Percentiles rank a stretch among this genome's conserved stretches.
Evolutionary conservation across 2,113 vertebrate genomes (phyloP).

Genomic region (Hydrolagus affinis): DNA sequence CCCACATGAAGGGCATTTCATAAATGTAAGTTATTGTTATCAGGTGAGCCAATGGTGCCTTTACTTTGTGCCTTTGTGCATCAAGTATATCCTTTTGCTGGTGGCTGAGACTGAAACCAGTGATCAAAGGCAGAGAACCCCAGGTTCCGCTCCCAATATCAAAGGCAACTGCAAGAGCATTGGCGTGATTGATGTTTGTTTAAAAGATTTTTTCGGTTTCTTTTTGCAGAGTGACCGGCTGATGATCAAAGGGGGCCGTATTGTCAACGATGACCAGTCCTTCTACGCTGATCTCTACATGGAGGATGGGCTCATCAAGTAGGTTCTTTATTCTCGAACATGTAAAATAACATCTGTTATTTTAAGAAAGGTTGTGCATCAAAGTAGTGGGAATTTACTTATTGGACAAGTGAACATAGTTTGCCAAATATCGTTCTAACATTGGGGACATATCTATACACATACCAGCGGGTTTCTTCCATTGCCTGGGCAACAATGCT

Average conservation of each 20-base stretch:
- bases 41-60: neutral
- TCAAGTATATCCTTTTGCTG: no score
- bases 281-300: slow-evolving; percentile 93
- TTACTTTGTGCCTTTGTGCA: neutral
- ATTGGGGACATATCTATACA: no score
- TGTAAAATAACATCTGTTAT: no score
- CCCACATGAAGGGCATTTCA: no score
- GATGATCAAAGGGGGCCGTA: slow-evolving; percentile 90
- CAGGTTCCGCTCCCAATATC: neutral
- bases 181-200: neutral
- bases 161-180: neutral
- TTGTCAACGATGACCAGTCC: slow-evolving; percentile 95
- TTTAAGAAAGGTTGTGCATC: no score
- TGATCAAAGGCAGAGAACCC: neutral
- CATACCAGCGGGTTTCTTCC: no score
- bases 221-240: slow-evolving; percentile 80
- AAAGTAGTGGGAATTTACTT: no score
- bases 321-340: slow-evolving; percentile 43
- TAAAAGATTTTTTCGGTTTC: neutral
- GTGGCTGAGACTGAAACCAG: neutral
- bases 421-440: no score
- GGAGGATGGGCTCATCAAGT: slow-evolving; percentile 97
- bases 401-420: no score
- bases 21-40: no score
- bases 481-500: no score